These are phyloP conservation scores for Diabrotica undecimpunctata DNA, from an alignment of 1,140 invertebrate species.

Conservation along the genomic window DNA sequence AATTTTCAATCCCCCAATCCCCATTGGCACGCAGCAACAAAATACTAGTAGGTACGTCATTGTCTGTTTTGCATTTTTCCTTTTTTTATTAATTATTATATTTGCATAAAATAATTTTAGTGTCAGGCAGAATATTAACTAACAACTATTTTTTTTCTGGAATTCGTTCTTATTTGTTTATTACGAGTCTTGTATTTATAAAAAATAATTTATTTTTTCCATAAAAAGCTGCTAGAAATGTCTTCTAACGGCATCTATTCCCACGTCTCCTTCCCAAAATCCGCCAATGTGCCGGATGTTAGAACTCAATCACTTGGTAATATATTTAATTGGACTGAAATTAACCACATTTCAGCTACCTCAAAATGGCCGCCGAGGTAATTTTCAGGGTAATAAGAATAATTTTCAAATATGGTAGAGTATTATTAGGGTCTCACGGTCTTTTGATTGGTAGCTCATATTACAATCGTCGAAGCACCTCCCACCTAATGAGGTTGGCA, in stretches of 20 bases:
- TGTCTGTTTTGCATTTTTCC: too few relatives aligned
- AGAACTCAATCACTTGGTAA: neutral
- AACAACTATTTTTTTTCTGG: too few relatives aligned
- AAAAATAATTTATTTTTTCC: too few relatives aligned
- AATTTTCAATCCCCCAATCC: too few relatives aligned
- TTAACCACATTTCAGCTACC: constrained; percentile 17
- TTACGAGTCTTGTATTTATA: too few relatives aligned
- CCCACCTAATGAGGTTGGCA: constrained; percentile 26
- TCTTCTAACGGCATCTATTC: neutral
- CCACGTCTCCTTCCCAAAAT: neutral
- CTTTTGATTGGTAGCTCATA: constrained; percentile 35
- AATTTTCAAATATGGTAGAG: constrained; percentile 46
- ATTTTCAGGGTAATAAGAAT: constrained; percentile 45
- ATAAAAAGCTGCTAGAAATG: too few relatives aligned
- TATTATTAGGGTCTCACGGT: constrained; percentile 38
- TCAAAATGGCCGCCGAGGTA: constrained; percentile 42
- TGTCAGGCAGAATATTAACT: too few relatives aligned
- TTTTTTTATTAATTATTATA: too few relatives aligned
- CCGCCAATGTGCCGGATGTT: neutral
- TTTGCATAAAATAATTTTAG: too few relatives aligned
- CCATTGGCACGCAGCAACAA: too few relatives aligned
- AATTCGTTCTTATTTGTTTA: too few relatives aligned
- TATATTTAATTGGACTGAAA: neutral
- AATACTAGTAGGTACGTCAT: too few relatives aligned
- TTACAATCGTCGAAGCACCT: constrained; percentile 25